phyloP scores from a whole-genome alignment of 2,797 vertebrate genomes.

The Sebastes flavidus region DNA sequence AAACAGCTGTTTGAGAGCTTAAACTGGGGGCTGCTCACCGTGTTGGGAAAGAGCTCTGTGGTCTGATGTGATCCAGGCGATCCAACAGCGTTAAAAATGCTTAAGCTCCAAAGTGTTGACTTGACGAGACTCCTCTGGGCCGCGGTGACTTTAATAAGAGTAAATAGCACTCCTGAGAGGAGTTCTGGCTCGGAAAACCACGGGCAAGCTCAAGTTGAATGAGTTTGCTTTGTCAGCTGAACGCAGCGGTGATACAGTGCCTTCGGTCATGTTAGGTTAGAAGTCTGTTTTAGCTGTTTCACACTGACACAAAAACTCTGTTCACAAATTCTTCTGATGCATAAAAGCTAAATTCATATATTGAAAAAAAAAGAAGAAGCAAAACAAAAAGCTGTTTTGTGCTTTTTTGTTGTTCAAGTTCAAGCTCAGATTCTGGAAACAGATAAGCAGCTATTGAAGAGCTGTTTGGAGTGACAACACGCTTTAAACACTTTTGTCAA shows the following conservation, averaged over 20 bases:
- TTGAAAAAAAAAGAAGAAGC: too few relatives aligned
- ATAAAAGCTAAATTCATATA: not conserved
- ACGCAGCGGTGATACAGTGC: slow-evolving; percentile 2
- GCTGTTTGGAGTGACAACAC: not conserved
- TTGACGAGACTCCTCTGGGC: slow-evolving; percentile 82
- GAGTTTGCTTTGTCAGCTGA: slow-evolving; percentile 28
- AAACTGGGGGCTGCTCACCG: not conserved
- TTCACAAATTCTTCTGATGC: not conserved
- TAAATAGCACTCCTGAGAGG: slow-evolving; percentile 62
- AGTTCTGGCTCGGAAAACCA: slow-evolving; percentile 29
- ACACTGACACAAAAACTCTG: not conserved
- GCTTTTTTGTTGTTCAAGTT: not conserved
- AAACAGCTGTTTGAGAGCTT: slow-evolving; percentile 6
- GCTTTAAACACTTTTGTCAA: slow-evolving; percentile 20
- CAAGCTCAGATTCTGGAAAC: slow-evolving; percentile 17
- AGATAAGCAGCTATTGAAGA: slow-evolving; percentile 11
- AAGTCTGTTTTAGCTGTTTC: slow-evolving; percentile 14
- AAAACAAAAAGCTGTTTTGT: too few relatives aligned
- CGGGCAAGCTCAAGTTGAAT: not conserved
- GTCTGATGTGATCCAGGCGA: not conserved
- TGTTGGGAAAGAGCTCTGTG: not conserved
- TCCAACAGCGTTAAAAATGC: slow-evolving; percentile 34
- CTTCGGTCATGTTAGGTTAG: not conserved
- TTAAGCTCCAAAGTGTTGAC: slow-evolving; percentile 82
- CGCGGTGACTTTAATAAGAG: slow-evolving; percentile 73